Evolutionary conservation across 2,888 invertebrate genomes (phyloP).

Genomic region (Rotaria sp.): DNA sequence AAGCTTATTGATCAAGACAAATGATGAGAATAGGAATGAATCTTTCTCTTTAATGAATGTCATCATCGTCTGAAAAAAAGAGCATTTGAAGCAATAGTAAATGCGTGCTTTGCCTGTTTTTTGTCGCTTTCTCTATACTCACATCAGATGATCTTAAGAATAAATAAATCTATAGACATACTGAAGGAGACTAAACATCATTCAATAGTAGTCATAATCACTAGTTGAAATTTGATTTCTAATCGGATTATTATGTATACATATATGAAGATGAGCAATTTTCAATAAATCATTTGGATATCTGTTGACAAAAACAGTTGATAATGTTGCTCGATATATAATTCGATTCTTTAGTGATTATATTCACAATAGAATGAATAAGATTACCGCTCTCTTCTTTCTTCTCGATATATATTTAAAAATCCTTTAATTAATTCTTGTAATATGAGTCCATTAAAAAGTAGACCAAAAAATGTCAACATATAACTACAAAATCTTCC

Average conservation of each 20-base stretch:
- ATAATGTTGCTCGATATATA: background rate
- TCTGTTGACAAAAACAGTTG: background rate
- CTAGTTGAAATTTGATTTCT: background rate
- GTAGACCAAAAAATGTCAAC: constrained; percentile 14
- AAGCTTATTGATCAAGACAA: background rate
- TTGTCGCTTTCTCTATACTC: background rate
- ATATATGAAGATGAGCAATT: background rate
- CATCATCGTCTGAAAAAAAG: background rate
- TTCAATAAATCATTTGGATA: background rate
- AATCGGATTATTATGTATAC: background rate
- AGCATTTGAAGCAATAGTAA: background rate
- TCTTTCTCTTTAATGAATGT: background rate
- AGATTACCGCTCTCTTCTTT: background rate
- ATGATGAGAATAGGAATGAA: background rate
- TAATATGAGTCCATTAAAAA: constrained; percentile 17
- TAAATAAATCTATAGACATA: background rate
- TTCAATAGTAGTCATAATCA: background rate
- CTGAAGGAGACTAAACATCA: background rate
- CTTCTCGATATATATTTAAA: background rate
- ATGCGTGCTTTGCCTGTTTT: background rate
- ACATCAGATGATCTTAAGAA: background rate
- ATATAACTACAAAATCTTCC: constrained; percentile 24
- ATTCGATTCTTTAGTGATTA: background rate
- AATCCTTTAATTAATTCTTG: constrained; percentile 24
- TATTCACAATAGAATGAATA: background rate